Base-by-base conservation (phyloP, 2,113 vertebrate genomes). In the Ceyx cyanopectus region DNA sequence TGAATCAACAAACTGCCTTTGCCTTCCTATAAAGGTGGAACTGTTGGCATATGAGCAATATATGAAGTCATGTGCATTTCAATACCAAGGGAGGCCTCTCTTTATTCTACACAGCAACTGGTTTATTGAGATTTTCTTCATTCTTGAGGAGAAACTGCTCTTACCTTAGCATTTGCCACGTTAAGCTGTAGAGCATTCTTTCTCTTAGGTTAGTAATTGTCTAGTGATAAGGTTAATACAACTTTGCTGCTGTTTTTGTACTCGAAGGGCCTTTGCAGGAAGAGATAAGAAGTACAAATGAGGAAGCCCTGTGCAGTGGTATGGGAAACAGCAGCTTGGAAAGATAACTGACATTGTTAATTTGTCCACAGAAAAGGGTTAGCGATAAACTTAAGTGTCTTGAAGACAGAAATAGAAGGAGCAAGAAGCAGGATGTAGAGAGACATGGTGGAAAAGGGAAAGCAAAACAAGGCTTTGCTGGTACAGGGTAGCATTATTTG, bases 321-420 rank as follows among this genome's bases (percentile, higher is more conserved):
- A 83, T 72, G 79, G 90, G 93, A 96, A 96, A 80, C 91, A 89
- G 81, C 75, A 89, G 77, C 77, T 93, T 75, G 46, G 65, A 78
- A 92, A 77, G 92, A 95, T 94, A 95, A 88, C 12, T 60, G 73
- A 37, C 11, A 37, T 84, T 84, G 79, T 92, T 87, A 91, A 93
- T 85, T 94, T 95, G 81, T 60, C 65, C 61, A 68, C 73, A 87
- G 65, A 77, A 85, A 63, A 65, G 57, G 30, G 53, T 72, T 93
- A 89, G 68, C 0, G 45, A 90, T 92, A 94, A 89, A 29, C 46
- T 54, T 82, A 85, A 92, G 87, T 85, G 91, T 65, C 23, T 57
- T 77, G 40, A 80, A 63, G 29, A 83, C 85, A 90, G 90, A 95
- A 95, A 95, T 61, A 92, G 84, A 80, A 24, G 17, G 24, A 91